Conservation (phyloP, 2,113 vertebrate genomes). For the Himantopus leucocephalus region DNA sequence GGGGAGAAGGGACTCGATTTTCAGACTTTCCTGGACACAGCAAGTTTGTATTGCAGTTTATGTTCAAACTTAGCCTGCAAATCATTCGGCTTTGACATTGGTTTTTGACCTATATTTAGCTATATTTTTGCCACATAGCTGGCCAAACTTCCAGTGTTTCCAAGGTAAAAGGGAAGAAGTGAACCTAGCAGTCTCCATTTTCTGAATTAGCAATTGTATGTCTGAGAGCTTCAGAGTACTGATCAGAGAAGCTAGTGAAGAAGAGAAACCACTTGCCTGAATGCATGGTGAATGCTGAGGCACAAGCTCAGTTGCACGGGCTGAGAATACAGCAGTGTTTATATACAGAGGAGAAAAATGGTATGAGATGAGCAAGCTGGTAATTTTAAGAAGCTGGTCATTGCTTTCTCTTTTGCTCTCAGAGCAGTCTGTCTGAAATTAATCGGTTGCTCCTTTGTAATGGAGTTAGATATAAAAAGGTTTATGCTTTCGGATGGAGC, state of each 20-base stretch:
- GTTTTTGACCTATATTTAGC: not conserved
- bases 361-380: not conserved
- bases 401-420: not conserved
- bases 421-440: not conserved
- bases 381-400: not conserved
- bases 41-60: not conserved
- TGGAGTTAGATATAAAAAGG: not conserved
- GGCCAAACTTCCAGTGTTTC: not conserved
- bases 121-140: not conserved
- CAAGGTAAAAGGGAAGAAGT: not conserved
- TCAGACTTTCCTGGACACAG: not conserved
- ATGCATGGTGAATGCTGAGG: not conserved
- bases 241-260: not conserved
- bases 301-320: not conserved
- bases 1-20: not conserved
- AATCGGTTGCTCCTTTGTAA: not conserved
- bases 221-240: not conserved
- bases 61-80: not conserved
- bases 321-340: not conserved
- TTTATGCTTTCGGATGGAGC: not conserved
- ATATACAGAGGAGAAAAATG: not conserved
- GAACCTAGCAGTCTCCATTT: not conserved
- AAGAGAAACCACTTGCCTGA: not conserved
- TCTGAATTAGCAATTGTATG: not conserved
- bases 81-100: not conserved